A percentile compares a stretch with the other conserved stretches of the same genome.
phyloP scores from a whole-genome alignment of 2,113 vertebrate species.

The Ophthalmolycus amberensis region DNA sequence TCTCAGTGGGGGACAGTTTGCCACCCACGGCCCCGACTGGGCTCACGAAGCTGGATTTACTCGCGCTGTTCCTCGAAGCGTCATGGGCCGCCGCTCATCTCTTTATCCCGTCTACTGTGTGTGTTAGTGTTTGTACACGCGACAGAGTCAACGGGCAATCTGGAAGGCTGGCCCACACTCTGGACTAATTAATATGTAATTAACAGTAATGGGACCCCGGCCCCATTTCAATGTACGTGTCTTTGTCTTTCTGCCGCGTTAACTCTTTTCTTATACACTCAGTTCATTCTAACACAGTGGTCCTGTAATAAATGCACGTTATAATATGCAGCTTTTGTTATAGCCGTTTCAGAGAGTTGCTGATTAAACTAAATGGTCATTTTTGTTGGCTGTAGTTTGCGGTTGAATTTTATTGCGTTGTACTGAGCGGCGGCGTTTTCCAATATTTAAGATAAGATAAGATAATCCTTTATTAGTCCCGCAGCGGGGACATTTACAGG shows the following conservation, averaged over 20 bases:
- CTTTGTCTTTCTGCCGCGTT: neutral
- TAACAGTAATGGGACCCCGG: neutral
- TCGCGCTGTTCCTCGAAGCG: neutral
- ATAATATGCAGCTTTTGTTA: neutral
- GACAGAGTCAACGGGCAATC: neutral
- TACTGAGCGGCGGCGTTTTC: neutral
- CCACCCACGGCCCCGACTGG: conserved; percentile 15
- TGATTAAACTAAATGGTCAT: neutral
- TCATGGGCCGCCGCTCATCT: conserved; percentile 1
- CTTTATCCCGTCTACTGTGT: neutral
- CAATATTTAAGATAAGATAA: too few species aligned
- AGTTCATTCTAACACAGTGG: neutral
- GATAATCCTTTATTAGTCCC: too few species aligned
- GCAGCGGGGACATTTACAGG: too few species aligned
- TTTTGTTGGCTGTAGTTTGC: neutral
- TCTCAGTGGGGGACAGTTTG: conserved; percentile 33
- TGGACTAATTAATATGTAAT: conserved; percentile 12
- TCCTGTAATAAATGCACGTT: too few species aligned
- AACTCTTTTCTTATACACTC: neutral
- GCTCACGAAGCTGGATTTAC: conserved; percentile 36
- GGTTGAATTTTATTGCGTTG: neutral
- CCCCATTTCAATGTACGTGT: neutral
- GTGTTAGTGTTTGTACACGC: neutral
- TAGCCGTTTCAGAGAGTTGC: neutral
- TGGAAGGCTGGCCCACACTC: neutral